Conservation (phyloP, 2,888 invertebrate genomes). For the Cataglyphis rosenhaueri region DNA sequence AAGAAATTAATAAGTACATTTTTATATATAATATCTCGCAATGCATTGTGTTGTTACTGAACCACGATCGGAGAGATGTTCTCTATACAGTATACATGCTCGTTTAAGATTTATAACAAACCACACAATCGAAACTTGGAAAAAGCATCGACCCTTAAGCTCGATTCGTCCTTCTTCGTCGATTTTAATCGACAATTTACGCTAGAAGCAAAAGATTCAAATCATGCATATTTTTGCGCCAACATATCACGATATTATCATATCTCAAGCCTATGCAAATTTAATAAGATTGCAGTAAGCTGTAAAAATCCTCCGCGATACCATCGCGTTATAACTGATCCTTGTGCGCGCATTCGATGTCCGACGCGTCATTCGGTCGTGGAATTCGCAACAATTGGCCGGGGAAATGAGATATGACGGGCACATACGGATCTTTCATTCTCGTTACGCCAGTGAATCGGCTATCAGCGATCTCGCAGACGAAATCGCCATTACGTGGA, state of each 20-base stretch:
- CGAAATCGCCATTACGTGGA: slow-evolving; percentile 59
- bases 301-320: neutral
- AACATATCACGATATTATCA: neutral
- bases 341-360: neutral
- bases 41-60: neutral
- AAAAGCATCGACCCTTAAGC: neutral
- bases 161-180: slow-evolving; percentile 4
- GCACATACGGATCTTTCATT: slow-evolving; percentile 10
- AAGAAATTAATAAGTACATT: neutral
- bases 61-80: neutral
- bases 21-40: neutral
- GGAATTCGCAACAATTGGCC: neutral
- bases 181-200: neutral
- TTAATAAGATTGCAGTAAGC: neutral
- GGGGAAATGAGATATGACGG: neutral
- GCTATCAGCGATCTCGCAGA: slow-evolving; percentile 61
- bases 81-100: neutral
- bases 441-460: slow-evolving; percentile 25
- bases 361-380: slow-evolving; percentile 15
- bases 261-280: neutral
- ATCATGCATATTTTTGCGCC: neutral
- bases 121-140: neutral
- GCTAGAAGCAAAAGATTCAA: neutral
- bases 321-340: neutral
- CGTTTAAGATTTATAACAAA: neutral